phyloP scores from a whole-genome alignment of 2,113 vertebrate species.

The Sinocyclocheilus maitianheensis region DNA sequence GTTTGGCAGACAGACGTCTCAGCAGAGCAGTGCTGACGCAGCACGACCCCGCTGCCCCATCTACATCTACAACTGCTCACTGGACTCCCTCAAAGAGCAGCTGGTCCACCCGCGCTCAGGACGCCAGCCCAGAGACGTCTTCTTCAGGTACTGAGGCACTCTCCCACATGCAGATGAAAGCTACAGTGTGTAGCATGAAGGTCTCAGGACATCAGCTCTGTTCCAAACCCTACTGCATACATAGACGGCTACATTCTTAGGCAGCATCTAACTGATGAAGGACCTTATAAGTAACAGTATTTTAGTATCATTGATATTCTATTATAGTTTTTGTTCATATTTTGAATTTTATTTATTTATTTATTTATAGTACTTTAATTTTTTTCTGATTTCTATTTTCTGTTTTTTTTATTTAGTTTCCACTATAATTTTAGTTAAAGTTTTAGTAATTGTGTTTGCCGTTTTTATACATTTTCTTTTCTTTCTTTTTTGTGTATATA shows the following conservation, averaged over 20 bases:
- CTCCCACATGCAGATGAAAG: neutral
- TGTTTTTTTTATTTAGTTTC: neutral
- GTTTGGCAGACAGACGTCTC: constrained; percentile 78
- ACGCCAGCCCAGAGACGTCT: constrained; percentile 82
- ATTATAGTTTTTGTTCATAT: neutral
- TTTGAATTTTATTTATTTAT: neutral
- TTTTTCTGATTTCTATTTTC: too few relatives aligned
- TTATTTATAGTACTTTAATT: too few relatives aligned
- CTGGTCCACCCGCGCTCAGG: constrained; percentile 80
- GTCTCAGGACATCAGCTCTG: neutral
- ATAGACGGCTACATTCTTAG: neutral
- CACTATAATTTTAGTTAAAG: too few relatives aligned
- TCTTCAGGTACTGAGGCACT: constrained; percentile 82
- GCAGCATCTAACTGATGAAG: neutral
- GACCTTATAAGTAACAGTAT: neutral
- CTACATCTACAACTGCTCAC: constrained; percentile 91
- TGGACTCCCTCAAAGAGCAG: constrained; percentile 88
- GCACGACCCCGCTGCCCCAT: constrained; percentile 85
- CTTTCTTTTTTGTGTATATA: too few relatives aligned
- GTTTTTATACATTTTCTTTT: too few relatives aligned
- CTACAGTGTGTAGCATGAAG: neutral
- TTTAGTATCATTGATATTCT: too few relatives aligned
- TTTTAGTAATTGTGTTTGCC: too few relatives aligned
- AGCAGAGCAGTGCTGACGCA: constrained; percentile 74
- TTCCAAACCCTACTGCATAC: neutral